Percentiles rank a stretch among this genome's conserved stretches.
These are phyloP conservation scores for Melolontha melolontha DNA, from an alignment of 2,888 invertebrate genomes.

Conservation along the genomic window DNA sequence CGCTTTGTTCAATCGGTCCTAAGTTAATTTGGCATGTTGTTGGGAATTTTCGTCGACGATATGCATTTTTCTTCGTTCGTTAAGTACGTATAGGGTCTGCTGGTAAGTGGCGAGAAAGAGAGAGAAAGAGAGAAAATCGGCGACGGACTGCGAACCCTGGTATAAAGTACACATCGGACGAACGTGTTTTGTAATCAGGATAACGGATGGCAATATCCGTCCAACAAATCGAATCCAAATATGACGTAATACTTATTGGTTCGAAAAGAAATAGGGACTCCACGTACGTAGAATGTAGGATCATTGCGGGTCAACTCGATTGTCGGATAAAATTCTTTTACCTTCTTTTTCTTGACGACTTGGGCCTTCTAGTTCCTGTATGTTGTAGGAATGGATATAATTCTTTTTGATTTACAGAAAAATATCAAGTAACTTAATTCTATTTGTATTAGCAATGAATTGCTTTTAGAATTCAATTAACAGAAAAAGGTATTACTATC, in stretches of 20 bases:
- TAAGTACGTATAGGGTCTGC: constrained; percentile 9
- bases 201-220: constrained; percentile 62
- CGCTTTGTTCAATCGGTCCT: background rate
- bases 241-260: constrained; percentile 48
- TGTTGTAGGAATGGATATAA: no score
- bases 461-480: no score
- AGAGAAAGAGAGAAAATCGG: background rate
- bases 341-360: no score
- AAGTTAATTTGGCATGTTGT: background rate
- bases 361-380: no score
- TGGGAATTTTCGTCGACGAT: constrained; percentile 2
- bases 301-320: background rate
- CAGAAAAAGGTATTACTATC: no score
- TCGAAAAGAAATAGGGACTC: background rate
- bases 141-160: constrained; percentile 1
- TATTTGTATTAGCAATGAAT: no score
- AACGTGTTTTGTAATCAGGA: constrained; percentile 58
- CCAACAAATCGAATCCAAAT: constrained; percentile 61
- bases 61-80: constrained; percentile 9
- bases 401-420: no score
- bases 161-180: constrained; percentile 53
- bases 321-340: no score
- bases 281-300: background rate
- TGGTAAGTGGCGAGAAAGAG: background rate
- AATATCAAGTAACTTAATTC: no score